Evolutionary conservation across 2,113 vertebrate genomes (phyloP).

Genomic region (Syngnathus floridae): DNA sequence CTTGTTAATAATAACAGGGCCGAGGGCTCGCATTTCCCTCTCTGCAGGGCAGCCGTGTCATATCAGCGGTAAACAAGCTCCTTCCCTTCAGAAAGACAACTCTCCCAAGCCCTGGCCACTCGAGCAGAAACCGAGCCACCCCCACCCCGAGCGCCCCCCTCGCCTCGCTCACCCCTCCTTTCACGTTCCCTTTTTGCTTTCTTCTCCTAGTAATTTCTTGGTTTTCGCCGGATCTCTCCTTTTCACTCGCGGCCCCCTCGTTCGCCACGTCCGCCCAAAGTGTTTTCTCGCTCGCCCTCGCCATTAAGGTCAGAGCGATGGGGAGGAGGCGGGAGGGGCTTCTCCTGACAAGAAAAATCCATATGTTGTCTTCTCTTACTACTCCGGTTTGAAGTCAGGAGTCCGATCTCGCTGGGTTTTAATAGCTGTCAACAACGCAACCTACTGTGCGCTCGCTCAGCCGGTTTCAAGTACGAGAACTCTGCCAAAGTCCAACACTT

Average conservation of each 20-base stretch:
- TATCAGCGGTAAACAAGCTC: slow-evolving; percentile 78
- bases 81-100: slow-evolving; percentile 72
- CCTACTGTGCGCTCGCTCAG: slow-evolving; percentile 34
- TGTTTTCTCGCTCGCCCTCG: slow-evolving; percentile 53
- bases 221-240: slow-evolving; percentile 46
- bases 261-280: slow-evolving; percentile 59
- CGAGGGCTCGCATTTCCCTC: slow-evolving; percentile 73
- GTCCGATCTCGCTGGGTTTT: slow-evolving; percentile 63
- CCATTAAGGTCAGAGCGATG: slow-evolving; percentile 72
- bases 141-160: background rate
- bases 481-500: background rate
- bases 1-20: slow-evolving; percentile 84
- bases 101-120: slow-evolving; percentile 69
- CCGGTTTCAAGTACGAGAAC: slow-evolving; percentile 21
- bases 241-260: slow-evolving; percentile 43
- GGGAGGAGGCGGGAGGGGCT: slow-evolving; percentile 36
- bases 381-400: slow-evolving; percentile 55
- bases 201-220: slow-evolving; percentile 28
- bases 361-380: slow-evolving; percentile 72
- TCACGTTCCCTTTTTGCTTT: slow-evolving; percentile 53
- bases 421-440: slow-evolving; percentile 63
- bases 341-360: slow-evolving; percentile 74
- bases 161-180: slow-evolving; percentile 42
- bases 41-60: slow-evolving; percentile 76
- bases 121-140: slow-evolving; percentile 73